Percentiles rank a stretch among this genome's conserved stretches.
Evolutionary conservation across 2,888 invertebrate species (phyloP).

Genomic region (Caenorhabditis macrosperma): DNA sequence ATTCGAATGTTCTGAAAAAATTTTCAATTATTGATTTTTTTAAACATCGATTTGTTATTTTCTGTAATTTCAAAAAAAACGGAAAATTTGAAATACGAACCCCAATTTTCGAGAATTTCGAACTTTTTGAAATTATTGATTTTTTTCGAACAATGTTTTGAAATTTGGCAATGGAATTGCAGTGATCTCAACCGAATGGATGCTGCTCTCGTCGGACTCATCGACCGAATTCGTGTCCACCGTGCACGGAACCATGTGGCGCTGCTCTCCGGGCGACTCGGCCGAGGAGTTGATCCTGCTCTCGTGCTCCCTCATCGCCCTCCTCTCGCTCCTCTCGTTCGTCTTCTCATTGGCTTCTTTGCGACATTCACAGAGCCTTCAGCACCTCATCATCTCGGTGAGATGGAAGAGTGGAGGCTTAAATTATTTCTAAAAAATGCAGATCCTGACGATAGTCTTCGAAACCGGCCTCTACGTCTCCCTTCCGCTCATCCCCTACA

Average conservation of each 20-base stretch:
- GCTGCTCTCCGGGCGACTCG: conserved; percentile 66
- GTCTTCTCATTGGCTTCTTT: conserved; percentile 63
- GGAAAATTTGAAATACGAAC: no score
- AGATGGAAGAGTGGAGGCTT: not conserved
- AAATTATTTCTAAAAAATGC: not conserved
- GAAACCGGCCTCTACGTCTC: conserved; percentile 61
- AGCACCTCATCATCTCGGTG: conserved; percentile 65
- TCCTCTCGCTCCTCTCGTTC: conserved; percentile 60
- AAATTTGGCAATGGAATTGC: no score
- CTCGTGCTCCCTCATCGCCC: conserved; percentile 58
- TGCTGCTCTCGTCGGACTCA: conserved; percentile 62
- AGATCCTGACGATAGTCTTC: conserved; percentile 58
- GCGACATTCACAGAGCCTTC: conserved; percentile 61
- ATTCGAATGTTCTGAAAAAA: no score
- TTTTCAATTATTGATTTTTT: no score
- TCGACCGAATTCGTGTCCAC: conserved; percentile 62
- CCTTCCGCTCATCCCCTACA: conserved; percentile 60
- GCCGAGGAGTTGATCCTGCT: conserved; percentile 43
- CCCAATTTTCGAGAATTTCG: no score
- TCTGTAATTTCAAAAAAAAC: no score
- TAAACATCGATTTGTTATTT: no score
- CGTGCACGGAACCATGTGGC: conserved; percentile 64
- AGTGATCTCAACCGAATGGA: conserved; percentile 71
- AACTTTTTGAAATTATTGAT: no score
- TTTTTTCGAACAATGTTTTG: no score